phyloP scores from a whole-genome alignment of 2,888 invertebrate species.

The Diogma glabrata region DNA sequence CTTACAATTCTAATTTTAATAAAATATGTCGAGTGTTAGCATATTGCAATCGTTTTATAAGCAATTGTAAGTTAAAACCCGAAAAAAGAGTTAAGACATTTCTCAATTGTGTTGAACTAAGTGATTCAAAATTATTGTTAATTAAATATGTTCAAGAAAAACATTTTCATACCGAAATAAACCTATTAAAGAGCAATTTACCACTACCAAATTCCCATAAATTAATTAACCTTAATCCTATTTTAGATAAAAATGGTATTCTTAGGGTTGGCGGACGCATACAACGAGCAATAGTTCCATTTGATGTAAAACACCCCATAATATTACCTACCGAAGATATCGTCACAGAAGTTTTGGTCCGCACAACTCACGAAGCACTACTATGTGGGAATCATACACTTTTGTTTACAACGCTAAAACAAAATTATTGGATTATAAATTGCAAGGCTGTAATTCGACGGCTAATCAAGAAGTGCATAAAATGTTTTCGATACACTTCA shows the following conservation, averaged over 20 bases:
- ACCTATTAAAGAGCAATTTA: not conserved
- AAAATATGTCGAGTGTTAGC: too few species aligned
- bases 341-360: not conserved
- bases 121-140: too few species aligned
- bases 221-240: not conserved
- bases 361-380: not conserved
- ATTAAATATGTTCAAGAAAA: too few species aligned
- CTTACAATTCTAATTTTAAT: too few species aligned
- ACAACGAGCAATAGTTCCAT: not conserved
- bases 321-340: not conserved
- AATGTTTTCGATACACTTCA: not conserved
- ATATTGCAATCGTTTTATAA: not conserved
- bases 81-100: not conserved
- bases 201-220: not conserved
- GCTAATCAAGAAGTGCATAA: not conserved
- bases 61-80: not conserved
- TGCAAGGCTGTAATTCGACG: not conserved
- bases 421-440: not conserved
- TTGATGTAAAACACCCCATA: not conserved
- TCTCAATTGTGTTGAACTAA: too few species aligned
- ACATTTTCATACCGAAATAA: not conserved
- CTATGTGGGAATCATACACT: not conserved
- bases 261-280: not conserved
- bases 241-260: constrained; percentile 1
- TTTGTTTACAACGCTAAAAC: not conserved